Percentiles rank a stretch among this genome's conserved stretches.
phyloP scores from a whole-genome alignment of 2,888 invertebrate species.

The Eupsilia transversa region DNA sequence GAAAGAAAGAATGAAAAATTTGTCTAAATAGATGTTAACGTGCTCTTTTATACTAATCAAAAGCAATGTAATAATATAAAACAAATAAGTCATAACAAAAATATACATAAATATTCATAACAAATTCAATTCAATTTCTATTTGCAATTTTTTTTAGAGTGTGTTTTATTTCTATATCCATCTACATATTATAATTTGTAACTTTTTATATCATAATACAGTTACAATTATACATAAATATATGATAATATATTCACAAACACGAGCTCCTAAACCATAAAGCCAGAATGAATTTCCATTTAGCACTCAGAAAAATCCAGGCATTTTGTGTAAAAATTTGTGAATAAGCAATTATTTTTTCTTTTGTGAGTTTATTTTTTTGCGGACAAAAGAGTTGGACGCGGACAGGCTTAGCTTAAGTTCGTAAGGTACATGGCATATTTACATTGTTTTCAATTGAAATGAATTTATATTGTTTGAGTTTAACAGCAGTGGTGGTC shows the following conservation, averaged over 20 bases:
- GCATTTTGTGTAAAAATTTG: slow-evolving; percentile 9
- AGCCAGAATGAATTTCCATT: slow-evolving; percentile 21
- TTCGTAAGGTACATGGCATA: slow-evolving; percentile 2
- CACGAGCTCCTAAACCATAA: slow-evolving; percentile 12
- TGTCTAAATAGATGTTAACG: background rate
- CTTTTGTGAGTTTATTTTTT: slow-evolving; percentile 9
- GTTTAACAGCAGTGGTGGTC: too few species aligned
- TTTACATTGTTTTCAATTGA: slow-evolving; percentile 15
- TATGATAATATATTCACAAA: background rate
- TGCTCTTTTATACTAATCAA: background rate
- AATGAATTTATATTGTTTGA: slow-evolving; percentile 2
- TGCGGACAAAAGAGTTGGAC: background rate
- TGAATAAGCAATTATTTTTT: slow-evolving; percentile 17
- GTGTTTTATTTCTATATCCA: too few species aligned
- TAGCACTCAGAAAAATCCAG: slow-evolving; percentile 16
- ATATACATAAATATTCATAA: too few species aligned
- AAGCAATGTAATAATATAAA: background rate
- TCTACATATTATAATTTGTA: background rate
- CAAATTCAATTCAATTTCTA: too few species aligned
- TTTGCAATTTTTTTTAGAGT: too few species aligned
- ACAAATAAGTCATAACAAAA: too few species aligned
- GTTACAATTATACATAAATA: too few species aligned
- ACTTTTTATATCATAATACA: background rate
- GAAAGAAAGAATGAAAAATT: too few species aligned
- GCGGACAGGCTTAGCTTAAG: slow-evolving; percentile 21